A percentile compares a stretch with the other conserved stretches of the same genome.
phyloP scores from a whole-genome alignment of 1,140 invertebrate species.

The Rhagoletis zephyria region DNA sequence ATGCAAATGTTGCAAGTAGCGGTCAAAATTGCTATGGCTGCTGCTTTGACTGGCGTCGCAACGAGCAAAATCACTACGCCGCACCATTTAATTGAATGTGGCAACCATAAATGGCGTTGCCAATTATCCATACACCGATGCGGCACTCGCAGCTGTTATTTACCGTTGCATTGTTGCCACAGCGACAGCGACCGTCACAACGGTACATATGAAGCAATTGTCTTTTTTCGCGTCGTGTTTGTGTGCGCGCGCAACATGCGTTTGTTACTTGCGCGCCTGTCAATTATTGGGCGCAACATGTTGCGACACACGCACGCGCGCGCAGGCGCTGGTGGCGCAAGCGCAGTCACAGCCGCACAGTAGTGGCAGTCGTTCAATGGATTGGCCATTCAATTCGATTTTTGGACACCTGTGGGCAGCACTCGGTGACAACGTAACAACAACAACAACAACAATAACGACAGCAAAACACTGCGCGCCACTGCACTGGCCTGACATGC shows the following conservation, averaged over 20 bases:
- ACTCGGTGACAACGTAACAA: background rate
- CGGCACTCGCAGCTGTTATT: conserved; percentile 24
- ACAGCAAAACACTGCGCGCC: background rate
- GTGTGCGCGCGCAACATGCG: background rate
- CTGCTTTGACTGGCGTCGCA: background rate
- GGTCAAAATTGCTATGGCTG: background rate
- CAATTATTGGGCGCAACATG: conserved; percentile 36
- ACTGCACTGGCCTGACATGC: background rate
- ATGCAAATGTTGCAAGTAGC: conserved; percentile 48
- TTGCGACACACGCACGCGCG: conserved; percentile 8
- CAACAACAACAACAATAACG: no score
- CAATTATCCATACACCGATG: conserved; percentile 32
- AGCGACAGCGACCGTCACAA: background rate
- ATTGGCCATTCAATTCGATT: conserved; percentile 44
- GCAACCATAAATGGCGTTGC: conserved; percentile 52
- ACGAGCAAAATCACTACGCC: conserved; percentile 21
- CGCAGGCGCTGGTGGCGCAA: background rate
- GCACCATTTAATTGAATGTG: conserved; percentile 47
- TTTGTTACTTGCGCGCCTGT: conserved; percentile 34
- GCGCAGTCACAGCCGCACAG: conserved; percentile 15
- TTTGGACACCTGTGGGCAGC: conserved; percentile 16
- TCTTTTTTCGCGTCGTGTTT: background rate
- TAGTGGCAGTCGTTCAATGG: conserved; percentile 17
- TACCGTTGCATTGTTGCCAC: conserved; percentile 20
- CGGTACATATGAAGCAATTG: background rate